phyloP scores from a whole-genome alignment of 2,797 vertebrate genomes.

The Halcyon smyrnensis region DNA sequence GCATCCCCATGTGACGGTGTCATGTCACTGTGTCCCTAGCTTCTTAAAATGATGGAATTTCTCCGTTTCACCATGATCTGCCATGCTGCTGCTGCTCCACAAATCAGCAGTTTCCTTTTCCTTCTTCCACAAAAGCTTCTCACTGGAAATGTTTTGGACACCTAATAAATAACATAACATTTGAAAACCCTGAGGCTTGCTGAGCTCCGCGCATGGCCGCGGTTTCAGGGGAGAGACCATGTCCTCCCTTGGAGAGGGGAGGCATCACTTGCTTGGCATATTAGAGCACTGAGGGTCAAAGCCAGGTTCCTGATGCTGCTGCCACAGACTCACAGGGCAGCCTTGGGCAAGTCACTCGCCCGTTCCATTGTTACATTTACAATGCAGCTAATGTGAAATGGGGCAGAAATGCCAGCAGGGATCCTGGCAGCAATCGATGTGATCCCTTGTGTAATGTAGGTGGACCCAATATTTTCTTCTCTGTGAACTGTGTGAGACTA shows the following conservation, averaged over 20 bases:
- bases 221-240: neutral
- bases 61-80: neutral
- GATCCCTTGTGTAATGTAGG: neutral
- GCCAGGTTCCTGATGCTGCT: neutral
- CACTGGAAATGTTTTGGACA: neutral
- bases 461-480: neutral
- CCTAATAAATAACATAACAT: neutral
- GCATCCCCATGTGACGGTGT: neutral
- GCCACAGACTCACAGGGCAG: neutral
- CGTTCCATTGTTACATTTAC: neutral
- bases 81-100: neutral
- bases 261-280: neutral
- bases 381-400: neutral
- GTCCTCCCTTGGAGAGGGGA: neutral
- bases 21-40: neutral
- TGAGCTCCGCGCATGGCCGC: neutral
- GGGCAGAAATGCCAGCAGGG: neutral
- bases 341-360: rapidly evolving
- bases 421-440: rapidly evolving
- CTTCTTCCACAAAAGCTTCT: neutral
- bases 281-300: neutral
- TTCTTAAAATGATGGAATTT: neutral
- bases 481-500: neutral
- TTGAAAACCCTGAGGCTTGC: neutral
- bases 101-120: neutral